phyloP scores from a whole-genome alignment of 2,888 invertebrate genomes.

The Melipona bicolor region DNA sequence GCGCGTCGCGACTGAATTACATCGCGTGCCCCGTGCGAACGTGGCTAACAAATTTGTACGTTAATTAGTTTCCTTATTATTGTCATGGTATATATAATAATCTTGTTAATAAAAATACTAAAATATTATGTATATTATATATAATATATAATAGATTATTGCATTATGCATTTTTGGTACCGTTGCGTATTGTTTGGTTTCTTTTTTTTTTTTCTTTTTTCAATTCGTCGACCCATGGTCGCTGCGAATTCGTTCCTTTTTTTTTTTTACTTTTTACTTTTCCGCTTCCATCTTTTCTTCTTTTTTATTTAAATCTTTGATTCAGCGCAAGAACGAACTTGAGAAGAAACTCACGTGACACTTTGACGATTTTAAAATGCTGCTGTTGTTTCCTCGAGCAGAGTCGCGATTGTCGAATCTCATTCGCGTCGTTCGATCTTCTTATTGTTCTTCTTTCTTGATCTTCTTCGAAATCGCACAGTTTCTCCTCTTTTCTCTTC shows the following conservation, averaged over 20 bases:
- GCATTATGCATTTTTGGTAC: constrained; percentile 85
- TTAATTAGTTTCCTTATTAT: constrained; percentile 84
- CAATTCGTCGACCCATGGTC: constrained; percentile 50
- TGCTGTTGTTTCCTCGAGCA: constrained; percentile 12
- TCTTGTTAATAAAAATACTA: constrained; percentile 84
- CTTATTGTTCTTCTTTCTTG: background rate
- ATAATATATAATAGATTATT: constrained; percentile 83
- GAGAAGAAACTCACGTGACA: constrained; percentile 37
- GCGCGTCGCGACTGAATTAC: constrained; percentile 59
- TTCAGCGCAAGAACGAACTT: constrained; percentile 32
- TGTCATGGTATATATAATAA: constrained; percentile 82
- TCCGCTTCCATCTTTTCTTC: background rate
- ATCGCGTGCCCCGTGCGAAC: constrained; percentile 77
- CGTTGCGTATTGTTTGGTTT: constrained; percentile 75
- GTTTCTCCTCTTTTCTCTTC: background rate
- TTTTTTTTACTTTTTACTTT: constrained; percentile 3
- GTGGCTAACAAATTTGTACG: constrained; percentile 84
- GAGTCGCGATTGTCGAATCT: constrained; percentile 14
- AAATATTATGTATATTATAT: constrained; percentile 83
- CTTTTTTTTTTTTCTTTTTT: constrained; percentile 35
- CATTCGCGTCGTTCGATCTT: background rate
- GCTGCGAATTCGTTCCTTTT: constrained; percentile 21
- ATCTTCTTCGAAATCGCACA: background rate
- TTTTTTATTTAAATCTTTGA: background rate
- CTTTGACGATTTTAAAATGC: constrained; percentile 25